Conservation (phyloP, 2,888 invertebrate genomes). For the Choreutis nemorana region DNA sequence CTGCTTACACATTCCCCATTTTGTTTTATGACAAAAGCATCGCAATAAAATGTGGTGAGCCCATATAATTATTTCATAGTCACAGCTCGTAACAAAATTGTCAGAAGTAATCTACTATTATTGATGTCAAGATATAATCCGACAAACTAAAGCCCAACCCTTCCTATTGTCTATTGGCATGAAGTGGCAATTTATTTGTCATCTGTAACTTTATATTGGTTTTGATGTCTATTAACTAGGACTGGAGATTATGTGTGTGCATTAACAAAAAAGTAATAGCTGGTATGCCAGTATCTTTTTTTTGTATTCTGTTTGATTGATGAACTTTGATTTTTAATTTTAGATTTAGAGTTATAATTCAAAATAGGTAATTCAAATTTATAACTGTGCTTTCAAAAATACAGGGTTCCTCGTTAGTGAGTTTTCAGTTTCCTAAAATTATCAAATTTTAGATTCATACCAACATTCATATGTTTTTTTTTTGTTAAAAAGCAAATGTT, state of each 20-base stretch:
- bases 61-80: too few relatives aligned
- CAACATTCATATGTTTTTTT: too few relatives aligned
- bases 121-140: slow-evolving; percentile 19
- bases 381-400: neutral
- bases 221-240: slow-evolving; percentile 27
- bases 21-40: slow-evolving; percentile 3
- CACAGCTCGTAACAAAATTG: too few relatives aligned
- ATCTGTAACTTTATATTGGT: slow-evolving; percentile 39
- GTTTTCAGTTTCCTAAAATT: too few relatives aligned
- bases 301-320: neutral
- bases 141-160: slow-evolving; percentile 37
- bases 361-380: neutral
- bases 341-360: neutral
- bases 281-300: too few relatives aligned
- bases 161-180: slow-evolving; percentile 31
- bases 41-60: too few relatives aligned
- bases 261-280: slow-evolving; percentile 16
- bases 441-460: too few relatives aligned
- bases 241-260: slow-evolving; percentile 22
- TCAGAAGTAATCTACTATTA: too few relatives aligned
- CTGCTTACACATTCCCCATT: too few relatives aligned
- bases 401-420: too few relatives aligned
- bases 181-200: slow-evolving; percentile 48
- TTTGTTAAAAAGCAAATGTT: too few relatives aligned
- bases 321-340: neutral